Evolutionary conservation across 2,113 vertebrate species (phyloP), one percentile per base, ranked within the genome.

Genomic region (Chloropsis hardwickii): DNA sequence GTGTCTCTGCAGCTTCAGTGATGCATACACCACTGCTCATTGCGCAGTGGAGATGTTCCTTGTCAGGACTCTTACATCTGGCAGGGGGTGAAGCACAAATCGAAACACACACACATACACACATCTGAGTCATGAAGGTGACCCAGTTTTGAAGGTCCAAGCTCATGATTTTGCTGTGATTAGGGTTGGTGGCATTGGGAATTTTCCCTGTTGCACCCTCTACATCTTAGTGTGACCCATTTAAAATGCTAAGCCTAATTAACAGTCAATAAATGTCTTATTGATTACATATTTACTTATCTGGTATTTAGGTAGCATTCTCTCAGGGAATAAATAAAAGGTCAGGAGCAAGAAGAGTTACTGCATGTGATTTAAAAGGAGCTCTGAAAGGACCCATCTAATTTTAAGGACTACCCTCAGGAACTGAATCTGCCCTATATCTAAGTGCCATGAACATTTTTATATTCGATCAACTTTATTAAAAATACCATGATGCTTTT

Each of bases 281-380:
- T 80, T 86, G 87, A 92, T 91, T 62, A 51, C 5, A 0, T 80
- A 90, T 92, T 85, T 95, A 91, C 94, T 96, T 95, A 65, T 39
- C 90, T 96, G 73, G 47, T 89, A 48, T 89, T 96, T 93, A 91
- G 77, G 86, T 92, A 81, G 27, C 91, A 45, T 96, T 81, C 86
- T 84, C 37, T 96, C 81, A 91, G 92, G 87, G 88, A 94, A 95
- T 74, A 95, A 92, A 94, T 22, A 81, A 74, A 67, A 51, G 35
- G n/a, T 82, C 70, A 61, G 54, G 60, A 60, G 18, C 45, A 92
- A 96, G 71, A 37, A 53, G 31, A 37, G 61, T 79, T 95, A 70
- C 58, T 91, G 74, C 35, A 35, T 23, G 70, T 81, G 88, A 94
- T 93, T 76, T 67, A 60, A 96, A 95, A 91, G 70, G 45, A 85